Conservation (phyloP, 2,113 vertebrate species). For the Corythoichthys haematopterus region DNA sequence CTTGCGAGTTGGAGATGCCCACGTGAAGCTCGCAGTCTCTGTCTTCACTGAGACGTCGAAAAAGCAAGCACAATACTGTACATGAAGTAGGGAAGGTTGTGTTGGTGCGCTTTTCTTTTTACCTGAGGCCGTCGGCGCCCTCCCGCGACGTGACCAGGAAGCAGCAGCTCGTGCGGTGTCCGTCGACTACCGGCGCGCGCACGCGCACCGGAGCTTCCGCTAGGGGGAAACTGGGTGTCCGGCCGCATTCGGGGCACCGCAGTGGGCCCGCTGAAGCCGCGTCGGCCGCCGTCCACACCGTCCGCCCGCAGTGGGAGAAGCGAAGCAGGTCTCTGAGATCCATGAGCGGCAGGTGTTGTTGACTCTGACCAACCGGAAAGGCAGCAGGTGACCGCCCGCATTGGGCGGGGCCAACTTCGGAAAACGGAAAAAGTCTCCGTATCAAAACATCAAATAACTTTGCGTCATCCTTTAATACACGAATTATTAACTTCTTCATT, state of each 20-base stretch:
- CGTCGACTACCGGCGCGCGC: constrained; percentile 37
- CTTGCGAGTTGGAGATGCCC: constrained; percentile 72
- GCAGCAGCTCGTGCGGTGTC: constrained; percentile 33
- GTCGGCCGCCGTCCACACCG: constrained; percentile 24
- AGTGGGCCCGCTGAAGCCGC: not conserved
- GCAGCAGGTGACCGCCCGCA: not conserved
- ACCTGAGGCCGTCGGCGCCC: constrained; percentile 43
- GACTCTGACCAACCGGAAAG: not conserved
- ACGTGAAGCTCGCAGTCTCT: constrained; percentile 76
- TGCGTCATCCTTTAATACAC: not conserved
- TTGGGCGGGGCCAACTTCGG: not conserved
- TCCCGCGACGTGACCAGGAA: constrained; percentile 40
- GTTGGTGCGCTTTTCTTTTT: not conserved
- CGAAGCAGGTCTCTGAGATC: constrained; percentile 30
- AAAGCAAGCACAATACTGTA: not conserved
- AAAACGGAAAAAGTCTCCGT: not conserved
- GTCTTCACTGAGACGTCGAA: constrained; percentile 39
- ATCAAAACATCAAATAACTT: too few species aligned
- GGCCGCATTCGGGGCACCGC: constrained; percentile 37
- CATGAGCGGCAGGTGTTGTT: not conserved
- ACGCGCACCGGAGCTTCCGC: constrained; percentile 53
- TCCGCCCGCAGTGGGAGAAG: constrained; percentile 46
- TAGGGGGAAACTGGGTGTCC: constrained; percentile 21
- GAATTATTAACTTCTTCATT: too few species aligned
- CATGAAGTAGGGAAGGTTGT: not conserved